Evolutionary conservation across 2,113 vertebrate genomes (phyloP).

Genomic region (Chascanopsetta lugubris): DNA sequence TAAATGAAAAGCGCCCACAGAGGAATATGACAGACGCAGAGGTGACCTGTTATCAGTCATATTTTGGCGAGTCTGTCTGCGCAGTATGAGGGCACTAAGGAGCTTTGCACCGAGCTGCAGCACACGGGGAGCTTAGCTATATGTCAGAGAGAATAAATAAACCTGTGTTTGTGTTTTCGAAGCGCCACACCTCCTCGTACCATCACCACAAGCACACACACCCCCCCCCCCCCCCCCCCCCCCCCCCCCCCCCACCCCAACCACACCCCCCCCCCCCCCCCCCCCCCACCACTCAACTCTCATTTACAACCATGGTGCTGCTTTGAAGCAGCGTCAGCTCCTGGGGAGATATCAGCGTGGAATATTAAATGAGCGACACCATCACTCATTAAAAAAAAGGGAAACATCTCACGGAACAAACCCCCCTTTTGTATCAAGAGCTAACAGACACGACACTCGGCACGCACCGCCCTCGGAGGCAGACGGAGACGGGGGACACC

Average conservation of each 20-base stretch:
- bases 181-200: slow-evolving; percentile 17
- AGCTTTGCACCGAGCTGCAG: slow-evolving; percentile 66
- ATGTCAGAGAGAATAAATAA: slow-evolving; percentile 75
- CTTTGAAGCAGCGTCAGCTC: slow-evolving; percentile 72
- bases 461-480: slow-evolving; percentile 42
- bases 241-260: neutral
- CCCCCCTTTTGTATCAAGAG: slow-evolving; percentile 68
- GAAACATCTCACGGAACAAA: slow-evolving; percentile 74
- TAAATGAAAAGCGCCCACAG: slow-evolving; percentile 14
- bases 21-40: slow-evolving; percentile 33
- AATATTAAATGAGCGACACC: slow-evolving; percentile 78
- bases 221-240: neutral
- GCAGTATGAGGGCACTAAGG: slow-evolving; percentile 63
- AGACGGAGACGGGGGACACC: neutral
- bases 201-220: slow-evolving; percentile 12
- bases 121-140: slow-evolving; percentile 62
- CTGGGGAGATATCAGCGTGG: slow-evolving; percentile 66
- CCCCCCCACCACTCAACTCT: slow-evolving; percentile 17
- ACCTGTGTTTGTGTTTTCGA: slow-evolving; percentile 73
- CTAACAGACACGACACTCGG: slow-evolving; percentile 47
- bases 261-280: neutral
- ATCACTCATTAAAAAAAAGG: slow-evolving; percentile 80
- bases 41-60: slow-evolving; percentile 66
- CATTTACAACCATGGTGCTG: slow-evolving; percentile 71
- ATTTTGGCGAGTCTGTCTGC: slow-evolving; percentile 55